Conservation (phyloP, 2,113 vertebrate genomes). For the Myrmecophaga tridactyla region DNA sequence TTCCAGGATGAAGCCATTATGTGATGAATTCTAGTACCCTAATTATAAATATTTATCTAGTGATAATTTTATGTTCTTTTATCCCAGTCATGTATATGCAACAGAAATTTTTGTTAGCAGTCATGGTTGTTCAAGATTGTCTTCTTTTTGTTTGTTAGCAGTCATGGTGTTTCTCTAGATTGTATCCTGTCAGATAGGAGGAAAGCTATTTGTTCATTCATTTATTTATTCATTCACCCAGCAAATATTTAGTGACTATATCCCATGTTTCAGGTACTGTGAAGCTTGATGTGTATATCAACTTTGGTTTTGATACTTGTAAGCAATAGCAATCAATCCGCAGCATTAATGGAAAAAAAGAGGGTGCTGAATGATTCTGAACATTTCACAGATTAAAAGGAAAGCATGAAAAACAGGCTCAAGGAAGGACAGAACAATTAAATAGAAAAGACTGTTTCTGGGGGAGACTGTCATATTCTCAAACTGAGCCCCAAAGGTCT, state of each 20-base stretch:
- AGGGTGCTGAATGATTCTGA: not conserved
- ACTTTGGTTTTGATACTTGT: not conserved
- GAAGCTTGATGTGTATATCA: not conserved
- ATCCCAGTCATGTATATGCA: not conserved
- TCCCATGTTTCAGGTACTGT: not conserved
- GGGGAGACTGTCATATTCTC: not conserved
- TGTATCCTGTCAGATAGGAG: not conserved
- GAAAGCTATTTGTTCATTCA: not conserved
- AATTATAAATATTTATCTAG: not conserved
- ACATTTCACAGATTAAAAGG: not conserved
- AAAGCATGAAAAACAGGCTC: not conserved
- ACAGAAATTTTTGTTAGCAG: not conserved
- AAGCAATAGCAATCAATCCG: not conserved
- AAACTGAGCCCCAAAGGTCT: not conserved
- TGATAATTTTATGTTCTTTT: not conserved
- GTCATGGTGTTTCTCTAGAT: not conserved
- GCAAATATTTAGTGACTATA: not conserved
- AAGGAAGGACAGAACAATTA: not conserved
- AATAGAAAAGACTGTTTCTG: not conserved
- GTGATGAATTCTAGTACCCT: not conserved
- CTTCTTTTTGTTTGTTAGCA: not conserved
- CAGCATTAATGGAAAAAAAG: not conserved
- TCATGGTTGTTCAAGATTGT: too few relatives aligned
- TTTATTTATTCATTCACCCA: not conserved
- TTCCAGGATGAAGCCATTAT: not conserved